Percentiles rank a stretch among this genome's conserved stretches.
Evolutionary conservation across 1,140 invertebrate genomes (phyloP).

Genomic region (Zaprionus camerounensis): DNA sequence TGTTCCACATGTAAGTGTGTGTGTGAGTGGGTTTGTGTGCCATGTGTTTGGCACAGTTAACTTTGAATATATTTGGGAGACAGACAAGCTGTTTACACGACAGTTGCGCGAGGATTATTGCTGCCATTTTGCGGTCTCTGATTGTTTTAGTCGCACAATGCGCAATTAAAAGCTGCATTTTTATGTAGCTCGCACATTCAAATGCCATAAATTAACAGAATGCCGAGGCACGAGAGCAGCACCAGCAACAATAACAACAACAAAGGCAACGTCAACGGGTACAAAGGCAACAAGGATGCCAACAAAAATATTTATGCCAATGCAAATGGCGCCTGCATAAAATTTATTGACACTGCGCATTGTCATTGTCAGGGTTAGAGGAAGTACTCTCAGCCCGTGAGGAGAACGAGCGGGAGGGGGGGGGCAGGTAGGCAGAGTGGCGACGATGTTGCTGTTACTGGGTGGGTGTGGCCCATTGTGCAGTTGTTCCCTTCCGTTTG

Average conservation of each 20-base stretch:
- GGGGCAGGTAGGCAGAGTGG: neutral
- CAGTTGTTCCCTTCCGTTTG: slow-evolving; percentile 50
- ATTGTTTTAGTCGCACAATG: slow-evolving; percentile 60
- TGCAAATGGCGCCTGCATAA: slow-evolving; percentile 80
- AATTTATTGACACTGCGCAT: slow-evolving; percentile 82
- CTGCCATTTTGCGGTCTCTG: slow-evolving; percentile 46
- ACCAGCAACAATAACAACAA: slow-evolving; percentile 36
- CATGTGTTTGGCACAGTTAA: slow-evolving; percentile 37
- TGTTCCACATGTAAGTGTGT: slow-evolving; percentile 22
- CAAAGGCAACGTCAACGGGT: neutral
- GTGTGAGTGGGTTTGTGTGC: slow-evolving; percentile 18
- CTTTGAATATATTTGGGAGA: slow-evolving; percentile 45
- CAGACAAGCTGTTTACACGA: slow-evolving; percentile 44
- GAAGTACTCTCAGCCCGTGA: neutral
- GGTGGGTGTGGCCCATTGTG: slow-evolving; percentile 8
- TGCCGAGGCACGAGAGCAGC: slow-evolving; percentile 31
- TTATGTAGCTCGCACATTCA: slow-evolving; percentile 33
- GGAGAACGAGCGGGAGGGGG: no score
- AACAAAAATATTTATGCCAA: slow-evolving; percentile 74
- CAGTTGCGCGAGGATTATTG: slow-evolving; percentile 41
- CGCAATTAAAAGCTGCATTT: slow-evolving; percentile 68
- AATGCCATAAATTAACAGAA: slow-evolving; percentile 78
- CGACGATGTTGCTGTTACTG: neutral
- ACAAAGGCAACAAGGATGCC: slow-evolving; percentile 21
- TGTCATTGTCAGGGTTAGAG: slow-evolving; percentile 57